Base-by-base conservation (phyloP, 37 sponge, comb jelly and placozoan genomes). In the Hexactinellida sp. region DNA sequence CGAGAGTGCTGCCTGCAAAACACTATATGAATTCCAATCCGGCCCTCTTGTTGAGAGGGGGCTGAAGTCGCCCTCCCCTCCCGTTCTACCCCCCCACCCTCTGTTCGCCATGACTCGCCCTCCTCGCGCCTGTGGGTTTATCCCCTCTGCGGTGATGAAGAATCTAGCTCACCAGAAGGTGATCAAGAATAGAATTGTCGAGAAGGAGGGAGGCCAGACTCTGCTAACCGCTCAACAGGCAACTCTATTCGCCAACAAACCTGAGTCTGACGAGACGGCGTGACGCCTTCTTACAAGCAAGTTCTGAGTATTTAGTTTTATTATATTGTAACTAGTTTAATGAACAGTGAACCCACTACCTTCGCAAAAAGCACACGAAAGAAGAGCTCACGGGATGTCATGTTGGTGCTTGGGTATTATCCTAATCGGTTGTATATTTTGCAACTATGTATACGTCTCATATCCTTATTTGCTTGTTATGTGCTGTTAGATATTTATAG, bases 391-490 rank as follows among this genome's bases (percentile, higher is more conserved):
- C n/a, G n/a, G n/a, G n/a, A n/a, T n/a, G n/a, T n/a, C n/a, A n/a
- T n/a, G n/a, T 19, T 47, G 16, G 13, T 47, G 52, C 52, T 47
- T 9, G 52, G 9, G 9, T 47, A 16, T 47, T 19, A 47, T 16
- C 16, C 52, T 47, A 47, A 7, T 63, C 28, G 30, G 76, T 63
- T 63, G 76, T 63, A 63, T 63, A 63, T 63, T 63, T 63, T 63
- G 76, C 76, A 63, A 63, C 76, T 25, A 41, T 63, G 13, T n/a
- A 21, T 63, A 63, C 76, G 76, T 63, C 76, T 63, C 52, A 47
- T 47, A 47, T 47, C 52, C 52, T 47, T 47, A 47, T 47, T 16
- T 47, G 52, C 52, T 47, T 47, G 52, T 47, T 47, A 47, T 47
- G 52, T 47, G 52, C 52, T 47, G 52, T 47, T 47, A 47, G 52